Conservation (phyloP, 1,140 invertebrate species). For the Tetramorium alpestre region DNA sequence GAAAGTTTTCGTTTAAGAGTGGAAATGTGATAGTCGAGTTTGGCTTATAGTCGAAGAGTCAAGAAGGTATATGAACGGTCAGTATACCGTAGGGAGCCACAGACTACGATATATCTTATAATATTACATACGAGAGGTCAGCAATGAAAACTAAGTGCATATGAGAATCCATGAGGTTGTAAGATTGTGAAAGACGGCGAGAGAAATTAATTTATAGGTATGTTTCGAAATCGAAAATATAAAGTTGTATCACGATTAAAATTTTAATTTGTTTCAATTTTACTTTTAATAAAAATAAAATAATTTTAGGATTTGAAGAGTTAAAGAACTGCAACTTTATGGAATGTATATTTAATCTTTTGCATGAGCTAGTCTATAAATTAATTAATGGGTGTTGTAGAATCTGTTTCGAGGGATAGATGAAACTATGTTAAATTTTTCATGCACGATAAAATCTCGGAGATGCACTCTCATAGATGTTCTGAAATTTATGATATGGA, state of each 20-base stretch:
- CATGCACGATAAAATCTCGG: conserved; percentile 70
- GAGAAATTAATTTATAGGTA: conserved; percentile 27
- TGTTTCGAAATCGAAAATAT: conserved; percentile 64
- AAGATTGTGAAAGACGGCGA: conserved; percentile 33
- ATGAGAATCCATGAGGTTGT: conserved; percentile 85
- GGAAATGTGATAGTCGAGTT: conserved; percentile 65
- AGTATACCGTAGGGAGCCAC: conserved; percentile 81
- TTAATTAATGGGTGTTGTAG: conserved; percentile 63
- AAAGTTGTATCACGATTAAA: conserved; percentile 55
- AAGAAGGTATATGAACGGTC: conserved; percentile 70
- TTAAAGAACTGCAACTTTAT: background rate
- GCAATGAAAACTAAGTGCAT: conserved; percentile 86
- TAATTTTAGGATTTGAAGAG: background rate
- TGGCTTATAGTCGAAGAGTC: conserved; percentile 54
- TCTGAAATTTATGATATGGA: conserved; percentile 55
- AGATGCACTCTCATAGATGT: conserved; percentile 67
- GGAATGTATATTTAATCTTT: conserved; percentile 37
- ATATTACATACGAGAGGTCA: conserved; percentile 82
- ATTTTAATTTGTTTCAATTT: background rate
- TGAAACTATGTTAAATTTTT: conserved; percentile 72
- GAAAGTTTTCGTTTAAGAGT: conserved; percentile 65
- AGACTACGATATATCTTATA: conserved; percentile 83
- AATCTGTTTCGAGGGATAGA: conserved; percentile 39
- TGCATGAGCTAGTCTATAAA: conserved; percentile 46
- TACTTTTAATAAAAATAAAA: background rate